Conservation (phyloP, 2,113 vertebrate genomes). For the Caranx melampygus region DNA sequence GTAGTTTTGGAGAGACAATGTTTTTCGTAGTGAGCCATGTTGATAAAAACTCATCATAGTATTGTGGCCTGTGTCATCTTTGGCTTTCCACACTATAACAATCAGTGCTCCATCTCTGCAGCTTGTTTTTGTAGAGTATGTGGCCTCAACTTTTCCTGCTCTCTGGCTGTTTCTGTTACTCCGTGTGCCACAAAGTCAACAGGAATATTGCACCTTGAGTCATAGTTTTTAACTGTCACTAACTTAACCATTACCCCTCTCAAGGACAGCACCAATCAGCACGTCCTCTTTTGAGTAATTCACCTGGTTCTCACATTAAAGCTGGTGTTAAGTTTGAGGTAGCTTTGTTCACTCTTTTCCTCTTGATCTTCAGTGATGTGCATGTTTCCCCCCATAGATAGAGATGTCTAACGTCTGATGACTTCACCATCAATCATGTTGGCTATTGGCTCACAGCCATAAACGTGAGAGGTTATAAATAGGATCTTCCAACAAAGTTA, state of each 20-base stretch:
- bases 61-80: conserved; percentile 51
- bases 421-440: conserved; percentile 16
- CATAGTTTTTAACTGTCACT: conserved; percentile 21
- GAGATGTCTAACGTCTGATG: conserved; percentile 29
- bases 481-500: conserved; percentile 6
- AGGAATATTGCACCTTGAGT: conserved; percentile 83
- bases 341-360: conserved; percentile 11
- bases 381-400: conserved; percentile 17
- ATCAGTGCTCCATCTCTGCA: conserved; percentile 68
- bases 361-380: conserved; percentile 21
- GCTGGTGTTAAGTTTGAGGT: conserved; percentile 33
- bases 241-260: conserved; percentile 8
- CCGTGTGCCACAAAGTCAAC: conserved; percentile 63
- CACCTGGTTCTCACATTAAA: conserved; percentile 25
- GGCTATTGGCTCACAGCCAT: conserved; percentile 21
- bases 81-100: conserved; percentile 45
- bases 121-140: conserved; percentile 61
- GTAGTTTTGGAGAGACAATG: conserved; percentile 16
- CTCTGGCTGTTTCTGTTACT: conserved; percentile 60
- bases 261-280: conserved; percentile 13
- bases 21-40: conserved; percentile 29
- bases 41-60: conserved; percentile 30
- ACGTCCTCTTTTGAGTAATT: background rate
- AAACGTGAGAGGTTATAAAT: conserved; percentile 21
- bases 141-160: conserved; percentile 50